Conservation (phyloP, 2,797 vertebrate species). For the Anabacerthia variegaticeps region DNA sequence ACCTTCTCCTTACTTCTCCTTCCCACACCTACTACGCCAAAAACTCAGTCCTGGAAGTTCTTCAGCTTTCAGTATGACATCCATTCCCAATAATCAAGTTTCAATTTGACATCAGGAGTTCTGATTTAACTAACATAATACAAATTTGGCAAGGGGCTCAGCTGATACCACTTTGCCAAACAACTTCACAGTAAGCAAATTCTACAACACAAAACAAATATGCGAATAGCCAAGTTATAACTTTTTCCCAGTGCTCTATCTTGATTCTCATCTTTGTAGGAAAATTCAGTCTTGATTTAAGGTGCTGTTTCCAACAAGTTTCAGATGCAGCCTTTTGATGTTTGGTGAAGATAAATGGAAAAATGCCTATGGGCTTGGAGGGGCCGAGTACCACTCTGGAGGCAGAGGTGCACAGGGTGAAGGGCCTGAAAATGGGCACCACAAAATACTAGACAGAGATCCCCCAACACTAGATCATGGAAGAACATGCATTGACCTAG, state of each 20-base stretch:
- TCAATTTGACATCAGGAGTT: neutral
- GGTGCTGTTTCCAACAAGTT: neutral
- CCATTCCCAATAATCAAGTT: neutral
- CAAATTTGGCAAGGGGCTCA: neutral
- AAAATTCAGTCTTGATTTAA: neutral
- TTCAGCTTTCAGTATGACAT: neutral
- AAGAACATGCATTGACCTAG: neutral
- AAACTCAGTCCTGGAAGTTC: neutral
- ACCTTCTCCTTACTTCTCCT: neutral
- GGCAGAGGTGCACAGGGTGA: neutral
- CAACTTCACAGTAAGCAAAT: neutral
- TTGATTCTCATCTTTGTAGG: neutral
- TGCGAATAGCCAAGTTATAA: neutral
- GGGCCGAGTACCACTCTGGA: neutral
- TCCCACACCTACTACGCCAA: neutral
- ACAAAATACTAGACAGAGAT: neutral
- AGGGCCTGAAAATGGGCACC: neutral
- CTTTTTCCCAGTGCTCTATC: neutral
- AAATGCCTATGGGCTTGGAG: neutral
- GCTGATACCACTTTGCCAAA: neutral
- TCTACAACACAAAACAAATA: neutral
- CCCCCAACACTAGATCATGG: neutral
- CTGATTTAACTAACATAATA: neutral
- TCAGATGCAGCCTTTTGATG: neutral
- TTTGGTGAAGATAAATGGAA: neutral